Base-by-base conservation (phyloP, 2,797 vertebrate species). In the Hapalemur alaotrensis region DNA sequence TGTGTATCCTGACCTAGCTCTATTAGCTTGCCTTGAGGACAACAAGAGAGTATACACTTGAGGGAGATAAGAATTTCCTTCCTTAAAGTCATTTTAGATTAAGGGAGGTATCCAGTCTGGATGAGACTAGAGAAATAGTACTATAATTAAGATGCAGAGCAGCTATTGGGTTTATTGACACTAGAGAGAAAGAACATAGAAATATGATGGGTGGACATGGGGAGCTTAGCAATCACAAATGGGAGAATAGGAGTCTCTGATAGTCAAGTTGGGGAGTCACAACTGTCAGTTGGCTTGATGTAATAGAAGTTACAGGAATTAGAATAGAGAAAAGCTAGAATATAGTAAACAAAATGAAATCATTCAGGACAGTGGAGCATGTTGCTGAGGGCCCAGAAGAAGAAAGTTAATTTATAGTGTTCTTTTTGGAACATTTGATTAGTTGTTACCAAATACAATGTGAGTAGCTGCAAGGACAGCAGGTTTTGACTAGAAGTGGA, bases 61-160 rank as follows among this genome's bases (percentile, higher is more conserved):
- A 87, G 80, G 25, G 46, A 85, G 15, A 91, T 35, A 87, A 82
- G 85, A 75, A 28, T 95, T 86, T 94, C 32, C 30, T 85, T 69
- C 22, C 18, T 5, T n/a, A 54, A 41, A 85, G 50, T 73, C 57
- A 91, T 73, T 89, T 97, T 81, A 75, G 43, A 82, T 82, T 91
- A 78, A 96, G 13, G 14, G 11, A 54, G 13, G 32, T 32, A 11
- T n/a, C 8, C 5, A 90, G 13, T 75, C 43, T 86, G 35, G 5
- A 52, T 85, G 43, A 85, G 22, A 41, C 25, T 63, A 78, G 88
- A 85, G 20, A 91, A 70, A 38, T 7, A 86, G 48, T 78, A 50
- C 13, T 79, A 13, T 46, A 67, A 61, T 92, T 86, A 89, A 96
- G 22, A 38, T 57, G 9, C 4, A 89, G 4, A 79, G 18, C 14